A percentile compares a stretch with the other conserved stretches of the same genome.
These are phyloP conservation scores for Fringilla coelebs DNA, from an alignment of 2,797 vertebrate species.

Conservation along the genomic window DNA sequence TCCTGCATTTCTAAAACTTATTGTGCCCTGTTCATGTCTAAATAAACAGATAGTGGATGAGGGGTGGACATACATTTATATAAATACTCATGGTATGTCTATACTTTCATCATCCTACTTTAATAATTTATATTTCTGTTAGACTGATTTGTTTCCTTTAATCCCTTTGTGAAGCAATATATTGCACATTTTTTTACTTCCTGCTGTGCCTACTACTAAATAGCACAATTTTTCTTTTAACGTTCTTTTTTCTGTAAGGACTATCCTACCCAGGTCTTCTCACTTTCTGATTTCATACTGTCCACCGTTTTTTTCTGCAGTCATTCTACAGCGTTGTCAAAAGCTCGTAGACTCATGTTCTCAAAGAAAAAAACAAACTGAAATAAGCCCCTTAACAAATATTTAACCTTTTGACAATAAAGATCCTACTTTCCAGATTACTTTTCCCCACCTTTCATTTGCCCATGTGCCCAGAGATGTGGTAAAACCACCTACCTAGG, in stretches of 20 bases:
- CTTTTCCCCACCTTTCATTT: not conserved
- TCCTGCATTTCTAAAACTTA: not conserved
- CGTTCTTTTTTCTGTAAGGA: not conserved
- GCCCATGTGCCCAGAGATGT: not conserved
- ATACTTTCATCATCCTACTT: not conserved
- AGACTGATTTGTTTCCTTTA: not conserved
- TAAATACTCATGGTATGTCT: not conserved
- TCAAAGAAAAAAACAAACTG: not conserved
- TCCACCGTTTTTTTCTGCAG: not conserved
- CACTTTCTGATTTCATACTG: not conserved
- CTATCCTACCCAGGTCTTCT: not conserved
- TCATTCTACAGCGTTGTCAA: not conserved
- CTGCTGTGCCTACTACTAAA: not conserved
- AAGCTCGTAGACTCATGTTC: not conserved
- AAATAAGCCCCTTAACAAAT: not conserved
- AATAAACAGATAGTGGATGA: not conserved
- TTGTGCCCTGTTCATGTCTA: not conserved
- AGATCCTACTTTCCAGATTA: not conserved
- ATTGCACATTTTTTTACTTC: not conserved
- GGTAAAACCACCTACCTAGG: not conserved
- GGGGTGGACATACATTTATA: not conserved
- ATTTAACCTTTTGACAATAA: not conserved
- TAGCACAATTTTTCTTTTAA: not conserved
- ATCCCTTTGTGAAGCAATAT: not conserved
- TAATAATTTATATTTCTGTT: constrained; percentile 3